Evolutionary conservation across 2,888 invertebrate species (phyloP).

Genomic region (Drosophila barbarae): DNA sequence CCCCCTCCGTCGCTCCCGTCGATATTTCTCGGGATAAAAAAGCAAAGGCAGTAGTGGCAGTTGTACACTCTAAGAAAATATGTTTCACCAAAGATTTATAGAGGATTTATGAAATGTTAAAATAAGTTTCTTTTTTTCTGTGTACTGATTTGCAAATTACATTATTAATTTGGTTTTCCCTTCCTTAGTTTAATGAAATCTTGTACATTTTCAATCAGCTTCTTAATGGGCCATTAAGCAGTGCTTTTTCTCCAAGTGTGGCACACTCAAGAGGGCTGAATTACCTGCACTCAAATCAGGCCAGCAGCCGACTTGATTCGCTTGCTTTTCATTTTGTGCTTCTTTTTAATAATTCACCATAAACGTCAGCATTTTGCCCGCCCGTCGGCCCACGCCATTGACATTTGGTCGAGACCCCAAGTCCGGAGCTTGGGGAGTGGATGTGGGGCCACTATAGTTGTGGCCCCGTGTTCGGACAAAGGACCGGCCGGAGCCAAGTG

Average conservation of each 20-base stretch:
- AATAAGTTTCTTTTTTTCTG: not conserved
- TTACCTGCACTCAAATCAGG: conserved; percentile 64
- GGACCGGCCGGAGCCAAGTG: conserved; percentile 39
- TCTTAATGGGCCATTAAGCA: not conserved
- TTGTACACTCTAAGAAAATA: conserved; percentile 15
- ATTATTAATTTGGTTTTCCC: not conserved
- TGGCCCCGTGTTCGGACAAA: conserved; percentile 20
- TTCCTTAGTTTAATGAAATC: not conserved
- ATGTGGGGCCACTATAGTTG: conserved; percentile 40
- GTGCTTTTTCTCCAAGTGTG: conserved; percentile 10
- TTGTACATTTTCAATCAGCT: conserved; percentile 4
- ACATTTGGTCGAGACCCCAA: conserved; percentile 24
- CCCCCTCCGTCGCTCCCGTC: conserved; percentile 16
- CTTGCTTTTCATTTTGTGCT: conserved; percentile 59
- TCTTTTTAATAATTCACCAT: conserved; percentile 74
- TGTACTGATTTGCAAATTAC: not conserved
- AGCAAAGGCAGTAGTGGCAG: not conserved
- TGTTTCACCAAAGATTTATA: not conserved
- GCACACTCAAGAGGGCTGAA: conserved; percentile 43
- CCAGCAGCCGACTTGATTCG: conserved; percentile 54
- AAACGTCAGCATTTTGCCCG: conserved; percentile 61
- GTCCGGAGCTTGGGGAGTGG: not conserved
- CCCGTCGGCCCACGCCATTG: conserved; percentile 34
- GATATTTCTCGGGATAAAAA: conserved; percentile 8
- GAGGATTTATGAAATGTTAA: not conserved